Evolutionary conservation across 2,888 invertebrate species (phyloP), one percentile per base, ranked within the genome.

Genomic region (Tortrix viridana): DNA sequence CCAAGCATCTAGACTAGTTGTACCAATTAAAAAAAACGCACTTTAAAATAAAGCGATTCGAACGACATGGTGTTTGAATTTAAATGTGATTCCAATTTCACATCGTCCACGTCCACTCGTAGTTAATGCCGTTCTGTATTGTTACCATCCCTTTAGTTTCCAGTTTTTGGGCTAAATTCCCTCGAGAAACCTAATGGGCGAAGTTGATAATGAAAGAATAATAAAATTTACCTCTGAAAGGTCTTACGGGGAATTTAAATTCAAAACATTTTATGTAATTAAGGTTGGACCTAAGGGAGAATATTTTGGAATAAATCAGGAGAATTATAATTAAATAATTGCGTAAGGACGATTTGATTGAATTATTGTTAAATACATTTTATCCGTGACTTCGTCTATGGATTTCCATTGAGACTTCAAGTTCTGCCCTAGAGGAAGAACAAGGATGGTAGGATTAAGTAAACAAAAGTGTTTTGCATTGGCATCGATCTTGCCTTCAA

Each of bases 201-300:
- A 73, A 73, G 67, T 69, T 69, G 67, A 49, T 65, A 70, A 71
- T 72, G 71, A 67, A 73, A 73, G 63, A 70, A 71, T 70, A 74
- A 72, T 71, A 72, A 70, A 70, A 69, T 68, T 69, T 68, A 50
- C 64, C 64, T 58, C 56, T 20, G 59, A 61, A 69, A 66, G 65
- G 67, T 49, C 62, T 66, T 66, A 66, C 47, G 20, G 50, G 49
- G 62, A 65, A 67, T 69, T 69, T 69, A 66, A 69, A 65, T 69
- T 69, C 67, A 67, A 69, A 69, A 65, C 55, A 60, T 67, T 63
- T 69, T 67, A 67, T 66, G 66, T 60, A 69, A 69, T 69, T 69
- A 67, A 48, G 60, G 64, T 52, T 47, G 50, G 58, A 59, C 60
- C 66, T 59, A 60, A 41, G 57, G 52, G 59, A 56, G 56, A 37